phyloP scores from a whole-genome alignment of 2,113 vertebrate species.

The Daphoenositta chrysoptera region DNA sequence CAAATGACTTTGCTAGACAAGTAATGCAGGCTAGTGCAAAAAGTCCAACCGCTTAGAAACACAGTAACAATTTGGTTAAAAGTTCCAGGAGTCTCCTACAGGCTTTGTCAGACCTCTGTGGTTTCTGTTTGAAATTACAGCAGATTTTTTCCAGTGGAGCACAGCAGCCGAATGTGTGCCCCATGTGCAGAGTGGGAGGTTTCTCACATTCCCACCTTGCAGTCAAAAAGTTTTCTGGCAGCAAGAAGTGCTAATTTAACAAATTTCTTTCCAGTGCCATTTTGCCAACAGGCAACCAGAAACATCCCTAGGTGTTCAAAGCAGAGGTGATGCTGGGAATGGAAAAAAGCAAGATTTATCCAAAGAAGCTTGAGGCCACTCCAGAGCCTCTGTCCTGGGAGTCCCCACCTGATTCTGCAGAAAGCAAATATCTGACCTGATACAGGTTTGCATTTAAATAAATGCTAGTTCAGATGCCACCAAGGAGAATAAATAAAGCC shows the following conservation, averaged over 20 bases:
- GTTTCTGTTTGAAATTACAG: slow-evolving; percentile 57
- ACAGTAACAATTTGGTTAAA: background rate
- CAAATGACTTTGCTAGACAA: background rate
- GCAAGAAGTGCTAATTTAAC: slow-evolving; percentile 72
- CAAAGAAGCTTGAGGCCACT: background rate
- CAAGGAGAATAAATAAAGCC: background rate
- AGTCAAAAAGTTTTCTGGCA: slow-evolving; percentile 67
- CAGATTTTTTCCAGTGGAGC: slow-evolving; percentile 51
- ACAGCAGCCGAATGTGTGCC: background rate
- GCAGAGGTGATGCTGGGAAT: slow-evolving; percentile 37
- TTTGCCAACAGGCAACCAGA: slow-evolving; percentile 65
- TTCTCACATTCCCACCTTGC: slow-evolving; percentile 75
- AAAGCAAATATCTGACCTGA: background rate
- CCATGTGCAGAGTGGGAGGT: slow-evolving; percentile 64
- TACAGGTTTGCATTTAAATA: background rate
- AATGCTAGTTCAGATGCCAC: background rate
- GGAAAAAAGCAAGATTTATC: slow-evolving; percentile 51
- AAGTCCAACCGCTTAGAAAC: background rate
- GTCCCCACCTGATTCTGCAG: background rate
- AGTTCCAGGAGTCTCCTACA: background rate
- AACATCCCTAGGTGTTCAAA: slow-evolving; percentile 66
- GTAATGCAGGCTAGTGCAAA: background rate
- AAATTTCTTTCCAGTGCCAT: slow-evolving; percentile 57
- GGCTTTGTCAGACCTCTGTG: slow-evolving; percentile 36
- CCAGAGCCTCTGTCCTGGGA: background rate